A percentile compares a stretch with the other conserved stretches of the same genome.
Evolutionary conservation across 2,113 vertebrate species (phyloP).

Genomic region (Macroglossus sobrinus): DNA sequence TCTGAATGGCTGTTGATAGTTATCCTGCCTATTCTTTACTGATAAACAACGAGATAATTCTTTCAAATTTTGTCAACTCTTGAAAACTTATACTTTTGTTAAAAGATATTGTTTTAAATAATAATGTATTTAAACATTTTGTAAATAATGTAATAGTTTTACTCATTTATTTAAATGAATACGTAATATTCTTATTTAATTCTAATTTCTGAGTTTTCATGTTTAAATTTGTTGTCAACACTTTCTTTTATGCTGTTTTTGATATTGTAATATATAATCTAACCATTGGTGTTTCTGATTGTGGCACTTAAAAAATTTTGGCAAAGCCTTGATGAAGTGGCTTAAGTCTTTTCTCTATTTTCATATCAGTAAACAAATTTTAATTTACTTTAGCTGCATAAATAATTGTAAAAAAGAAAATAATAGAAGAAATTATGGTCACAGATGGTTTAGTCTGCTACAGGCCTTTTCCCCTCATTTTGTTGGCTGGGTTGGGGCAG

Average conservation of each 20-base stretch:
- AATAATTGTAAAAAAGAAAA: neutral
- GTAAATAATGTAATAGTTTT: neutral
- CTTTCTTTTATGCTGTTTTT: neutral
- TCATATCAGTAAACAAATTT: neutral
- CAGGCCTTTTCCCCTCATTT: neutral
- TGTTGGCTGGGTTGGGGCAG: neutral
- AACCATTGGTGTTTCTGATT: neutral
- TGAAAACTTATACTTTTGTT: neutral
- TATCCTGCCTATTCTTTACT: neutral
- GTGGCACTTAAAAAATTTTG: neutral
- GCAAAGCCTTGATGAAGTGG: neutral
- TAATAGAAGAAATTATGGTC: neutral
- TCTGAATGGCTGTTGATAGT: neutral
- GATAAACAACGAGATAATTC: neutral
- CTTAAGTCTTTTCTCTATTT: neutral
- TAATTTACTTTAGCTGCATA: neutral
- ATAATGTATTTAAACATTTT: neutral
- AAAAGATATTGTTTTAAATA: neutral
- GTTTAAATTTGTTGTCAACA: neutral
- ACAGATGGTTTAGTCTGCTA: neutral
- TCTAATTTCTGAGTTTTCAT: neutral
- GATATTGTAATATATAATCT: neutral
- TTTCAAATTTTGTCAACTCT: neutral
- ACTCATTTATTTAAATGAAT: neutral
- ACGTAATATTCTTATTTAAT: neutral